phyloP scores from a whole-genome alignment of 1,140 invertebrate species.

The roundworm (Caenorhabditis elegans) region WBcel235 BX284604.4:14501501-14502000 shows the following conservation, averaged over 20 bases:
- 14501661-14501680: too few relatives aligned
- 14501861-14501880: constrained; percentile 34
- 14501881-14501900: constrained; percentile 37
- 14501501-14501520: too few relatives aligned
- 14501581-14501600: too few relatives aligned
- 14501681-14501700: too few relatives aligned
- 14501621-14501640: too few relatives aligned
- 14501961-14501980: constrained; percentile 23
- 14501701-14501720: too few relatives aligned
- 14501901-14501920: constrained; percentile 34
- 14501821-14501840: constrained; percentile 65
- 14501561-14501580: too few relatives aligned
- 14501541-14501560: too few relatives aligned
- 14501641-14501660: too few relatives aligned
- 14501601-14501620: too few relatives aligned
- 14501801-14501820: constrained; percentile 66
- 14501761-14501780: constrained; percentile 67
- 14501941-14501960: constrained; percentile 45
- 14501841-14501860: constrained; percentile 57
- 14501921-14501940: constrained; percentile 25
- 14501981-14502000: background rate
- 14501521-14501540: too few relatives aligned
- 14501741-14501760: constrained; percentile 64
- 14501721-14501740: constrained; percentile 64
- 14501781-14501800: constrained; percentile 63